Percentiles rank a stretch among this genome's conserved stretches.
Conservation (phyloP, 2,113 vertebrate genomes). For the Ochotona princeps region DNA sequence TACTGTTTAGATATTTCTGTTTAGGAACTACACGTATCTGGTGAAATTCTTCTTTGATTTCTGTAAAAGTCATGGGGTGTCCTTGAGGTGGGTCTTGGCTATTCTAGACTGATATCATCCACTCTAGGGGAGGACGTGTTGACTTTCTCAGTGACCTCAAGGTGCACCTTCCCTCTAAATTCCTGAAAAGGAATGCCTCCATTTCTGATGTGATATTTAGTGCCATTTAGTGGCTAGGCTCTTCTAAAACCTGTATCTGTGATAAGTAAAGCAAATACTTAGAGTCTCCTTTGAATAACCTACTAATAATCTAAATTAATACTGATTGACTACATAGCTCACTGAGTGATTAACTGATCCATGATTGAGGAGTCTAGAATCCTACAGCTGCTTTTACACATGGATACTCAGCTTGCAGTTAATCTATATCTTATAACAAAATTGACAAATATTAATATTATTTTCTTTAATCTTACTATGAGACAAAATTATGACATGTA, state of each 20-base stretch:
- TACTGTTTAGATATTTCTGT: background rate
- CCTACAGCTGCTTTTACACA: too few relatives aligned
- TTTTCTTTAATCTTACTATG: too few relatives aligned
- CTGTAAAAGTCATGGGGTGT: background rate
- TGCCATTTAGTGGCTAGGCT: background rate
- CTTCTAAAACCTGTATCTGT: conserved; percentile 48
- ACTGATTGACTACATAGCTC: too few relatives aligned
- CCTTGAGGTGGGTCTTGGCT: background rate
- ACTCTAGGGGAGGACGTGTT: conserved; percentile 14
- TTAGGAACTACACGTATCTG: background rate
- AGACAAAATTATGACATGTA: too few relatives aligned
- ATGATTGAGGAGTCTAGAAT: too few relatives aligned
- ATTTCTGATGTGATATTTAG: background rate
- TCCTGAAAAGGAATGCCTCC: background rate
- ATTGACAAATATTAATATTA: too few relatives aligned
- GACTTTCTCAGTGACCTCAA: background rate
- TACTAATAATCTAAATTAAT: background rate
- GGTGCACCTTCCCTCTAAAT: conserved; percentile 4
- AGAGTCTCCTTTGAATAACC: conserved; percentile 53
- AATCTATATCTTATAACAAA: too few relatives aligned
- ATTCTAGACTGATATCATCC: background rate
- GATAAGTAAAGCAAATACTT: conserved; percentile 46
- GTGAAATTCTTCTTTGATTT: background rate
- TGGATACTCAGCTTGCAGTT: too few relatives aligned
- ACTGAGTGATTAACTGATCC: too few relatives aligned